A percentile compares a stretch with the other conserved stretches of the same genome.
Evolutionary conservation across 1,140 invertebrate species (phyloP).

Genomic region (Monomorium pharaonis): DNA sequence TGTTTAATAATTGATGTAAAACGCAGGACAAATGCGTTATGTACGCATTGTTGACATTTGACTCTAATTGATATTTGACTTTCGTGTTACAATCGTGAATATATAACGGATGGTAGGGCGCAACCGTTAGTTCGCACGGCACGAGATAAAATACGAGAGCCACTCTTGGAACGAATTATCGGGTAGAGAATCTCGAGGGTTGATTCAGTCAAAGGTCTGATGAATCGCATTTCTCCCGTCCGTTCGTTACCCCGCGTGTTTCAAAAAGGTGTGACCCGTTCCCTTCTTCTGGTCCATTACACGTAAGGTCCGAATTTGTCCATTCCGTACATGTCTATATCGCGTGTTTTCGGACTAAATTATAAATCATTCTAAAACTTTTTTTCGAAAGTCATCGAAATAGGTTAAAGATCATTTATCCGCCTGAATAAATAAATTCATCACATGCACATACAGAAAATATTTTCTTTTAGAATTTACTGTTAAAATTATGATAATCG

Average conservation of each 20-base stretch:
- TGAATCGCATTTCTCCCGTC: not conserved
- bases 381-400: not conserved
- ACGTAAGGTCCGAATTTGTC: not conserved
- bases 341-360: not conserved
- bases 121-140: not conserved
- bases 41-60: not conserved
- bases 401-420: not conserved
- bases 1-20: not conserved
- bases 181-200: conserved; percentile 35
- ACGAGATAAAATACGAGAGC: conserved; percentile 27
- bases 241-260: not conserved
- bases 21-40: not conserved
- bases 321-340: not conserved
- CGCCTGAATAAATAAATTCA: not conserved
- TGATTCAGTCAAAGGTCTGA: conserved; percentile 5
- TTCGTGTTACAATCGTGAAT: not conserved
- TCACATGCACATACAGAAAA: no score
- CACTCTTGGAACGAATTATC: conserved; percentile 41
- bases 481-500: no score
- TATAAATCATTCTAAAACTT: conserved; percentile 2
- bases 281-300: conserved; percentile 33
- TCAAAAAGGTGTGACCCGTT: conserved; percentile 19
- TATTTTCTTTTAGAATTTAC: no score
- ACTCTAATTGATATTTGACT: conserved; percentile 48
- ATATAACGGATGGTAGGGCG: conserved; percentile 8